Conservation (phyloP, 2,888 invertebrate species). For the Chesias legatella region DNA sequence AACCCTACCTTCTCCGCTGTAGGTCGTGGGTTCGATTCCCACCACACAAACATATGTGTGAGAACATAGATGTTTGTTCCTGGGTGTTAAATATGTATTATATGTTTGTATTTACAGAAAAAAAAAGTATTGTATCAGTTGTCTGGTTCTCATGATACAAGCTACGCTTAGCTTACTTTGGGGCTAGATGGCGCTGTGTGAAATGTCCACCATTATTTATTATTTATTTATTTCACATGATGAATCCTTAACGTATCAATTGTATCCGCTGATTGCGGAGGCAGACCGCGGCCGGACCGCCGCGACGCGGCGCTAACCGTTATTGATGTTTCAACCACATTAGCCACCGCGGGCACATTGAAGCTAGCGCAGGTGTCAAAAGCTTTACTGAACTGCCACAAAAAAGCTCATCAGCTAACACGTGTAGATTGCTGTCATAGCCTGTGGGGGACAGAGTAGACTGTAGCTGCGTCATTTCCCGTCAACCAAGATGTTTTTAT, state of each 20-base stretch:
- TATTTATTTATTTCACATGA: no score
- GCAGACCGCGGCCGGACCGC: conserved; percentile 44
- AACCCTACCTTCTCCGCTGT: no score
- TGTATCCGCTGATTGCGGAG: conserved; percentile 60
- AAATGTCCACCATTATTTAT: no score
- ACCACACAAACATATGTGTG: no score
- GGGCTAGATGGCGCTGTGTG: no score
- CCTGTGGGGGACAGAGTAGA: conserved; percentile 32
- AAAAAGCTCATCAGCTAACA: conserved; percentile 74
- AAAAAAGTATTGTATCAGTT: no score
- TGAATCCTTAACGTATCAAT: conserved; percentile 64
- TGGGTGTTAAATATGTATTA: no score
- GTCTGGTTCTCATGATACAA: no score
- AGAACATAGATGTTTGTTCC: no score
- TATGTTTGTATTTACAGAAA: no score
- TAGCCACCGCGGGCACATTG: conserved; percentile 61
- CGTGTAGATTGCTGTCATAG: conserved; percentile 50
- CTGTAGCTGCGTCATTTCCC: conserved; percentile 19
- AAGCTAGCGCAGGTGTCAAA: conserved; percentile 75
- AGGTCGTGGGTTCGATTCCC: no score
- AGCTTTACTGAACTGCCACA: conserved; percentile 62
- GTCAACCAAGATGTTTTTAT: conserved; percentile 10
- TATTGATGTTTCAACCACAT: conserved; percentile 65
- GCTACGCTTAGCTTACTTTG: no score
- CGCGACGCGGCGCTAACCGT: conserved; percentile 49